Percentiles rank a stretch among this genome's conserved stretches.
Conservation (phyloP, 1,140 invertebrate genomes). For the Drosophila ficusphila region DNA sequence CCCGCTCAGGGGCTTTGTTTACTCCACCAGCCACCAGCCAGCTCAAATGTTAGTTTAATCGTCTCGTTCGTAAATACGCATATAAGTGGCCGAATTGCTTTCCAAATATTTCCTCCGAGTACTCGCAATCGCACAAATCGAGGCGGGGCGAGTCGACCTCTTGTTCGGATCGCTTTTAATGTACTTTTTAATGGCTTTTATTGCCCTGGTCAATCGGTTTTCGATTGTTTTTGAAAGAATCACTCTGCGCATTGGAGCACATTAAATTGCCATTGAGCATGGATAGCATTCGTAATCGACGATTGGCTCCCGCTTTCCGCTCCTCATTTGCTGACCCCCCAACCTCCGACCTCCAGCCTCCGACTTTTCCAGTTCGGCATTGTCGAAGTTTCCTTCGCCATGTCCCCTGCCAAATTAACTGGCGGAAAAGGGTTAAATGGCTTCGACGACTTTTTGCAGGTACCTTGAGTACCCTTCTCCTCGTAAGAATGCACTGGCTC, state of each 20-base stretch:
- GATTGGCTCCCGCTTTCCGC: background rate
- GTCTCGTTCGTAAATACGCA: constrained; percentile 5
- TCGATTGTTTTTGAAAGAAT: constrained; percentile 51
- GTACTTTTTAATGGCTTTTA: constrained; percentile 73
- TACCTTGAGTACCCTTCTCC: too few species aligned
- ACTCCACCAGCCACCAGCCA: constrained; percentile 34
- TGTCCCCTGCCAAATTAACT: constrained; percentile 10
- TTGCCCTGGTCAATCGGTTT: constrained; percentile 64
- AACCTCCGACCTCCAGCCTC: background rate
- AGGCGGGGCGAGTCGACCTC: background rate
- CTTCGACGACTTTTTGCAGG: background rate
- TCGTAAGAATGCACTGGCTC: too few species aligned
- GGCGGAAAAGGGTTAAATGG: background rate
- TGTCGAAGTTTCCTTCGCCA: constrained; percentile 14
- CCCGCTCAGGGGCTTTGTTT: constrained; percentile 20
- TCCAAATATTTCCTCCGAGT: constrained; percentile 21
- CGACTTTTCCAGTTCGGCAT: constrained; percentile 21
- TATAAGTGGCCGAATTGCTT: constrained; percentile 17
- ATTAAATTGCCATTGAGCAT: constrained; percentile 60
- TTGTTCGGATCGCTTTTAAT: constrained; percentile 46
- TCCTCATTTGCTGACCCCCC: background rate
- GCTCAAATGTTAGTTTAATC: constrained; percentile 48
- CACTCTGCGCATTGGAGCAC: constrained; percentile 29
- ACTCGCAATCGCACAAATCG: background rate
- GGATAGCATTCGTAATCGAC: constrained; percentile 36